Evolutionary conservation across 2,797 vertebrate genomes (phyloP), one percentile per base, ranked within the genome.

Genomic region (Silurus aristotelis): DNA sequence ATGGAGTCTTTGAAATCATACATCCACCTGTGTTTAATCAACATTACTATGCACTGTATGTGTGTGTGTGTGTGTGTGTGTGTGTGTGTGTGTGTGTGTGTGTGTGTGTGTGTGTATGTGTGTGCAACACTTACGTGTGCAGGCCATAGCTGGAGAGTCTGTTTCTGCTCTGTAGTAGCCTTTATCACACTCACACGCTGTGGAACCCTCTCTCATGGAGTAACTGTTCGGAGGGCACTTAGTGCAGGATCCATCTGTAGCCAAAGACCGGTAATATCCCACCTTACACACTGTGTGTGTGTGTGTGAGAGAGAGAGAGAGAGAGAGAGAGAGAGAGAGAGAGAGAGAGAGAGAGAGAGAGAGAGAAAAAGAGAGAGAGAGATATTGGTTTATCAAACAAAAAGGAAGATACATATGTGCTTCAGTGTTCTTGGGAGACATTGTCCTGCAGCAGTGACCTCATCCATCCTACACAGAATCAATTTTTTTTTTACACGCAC

Each of bases 221-320:
- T 97, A 99, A 93, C 98, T 99, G 91, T 98, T 96, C 22, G 96
- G 96, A 0, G 98, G 98, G 93, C 98, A 99, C 90, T 98, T 98
- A 93, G 96, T 94, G 88, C 98, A 99, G 88, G 93, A 87, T 31
- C 93, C 93, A 14, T 99, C 98, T 1, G 96, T 95, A 75, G 97
- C 97, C 89, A 98, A 94, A 38, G 97, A 97, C 79, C 98, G 97
- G 94, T 97, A 99, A 94, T 96, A 99, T 83, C 98, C 98, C 0
- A 97, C 96, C 94, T 97, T 99, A 92, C 98, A 99, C 89, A 97
- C 98, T 99, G 88, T 43, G 91, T 91, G 86, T 91, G 73, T 87
- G 43, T 93, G 85, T 88, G 64, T 91, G 3, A 88, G 56, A 66
- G 61, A 81, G 46, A 63, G 55, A 27, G 60, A 83, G 52, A 82